Evolutionary conservation across 2,888 invertebrate genomes (phyloP).

Genomic region (Globia sparganii): DNA sequence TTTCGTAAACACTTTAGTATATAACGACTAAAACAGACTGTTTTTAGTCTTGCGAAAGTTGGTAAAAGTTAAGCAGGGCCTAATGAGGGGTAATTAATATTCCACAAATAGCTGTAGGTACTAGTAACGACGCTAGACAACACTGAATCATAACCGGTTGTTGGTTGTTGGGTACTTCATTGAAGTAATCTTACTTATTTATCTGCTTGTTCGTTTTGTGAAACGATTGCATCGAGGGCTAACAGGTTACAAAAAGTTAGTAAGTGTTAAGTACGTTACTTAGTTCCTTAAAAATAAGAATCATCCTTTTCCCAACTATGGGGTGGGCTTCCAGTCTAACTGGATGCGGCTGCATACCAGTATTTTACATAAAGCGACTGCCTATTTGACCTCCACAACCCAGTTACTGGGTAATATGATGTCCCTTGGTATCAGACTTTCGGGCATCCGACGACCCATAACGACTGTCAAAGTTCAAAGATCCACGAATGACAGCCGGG

Average conservation of each 20-base stretch:
- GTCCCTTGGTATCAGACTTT: not conserved
- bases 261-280: not conserved
- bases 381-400: not conserved
- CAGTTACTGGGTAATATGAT: not conserved
- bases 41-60: slow-evolving; percentile 47
- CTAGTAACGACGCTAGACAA: slow-evolving; percentile 27
- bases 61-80: slow-evolving; percentile 52
- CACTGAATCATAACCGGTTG: slow-evolving; percentile 34
- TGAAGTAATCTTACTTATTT: slow-evolving; percentile 41
- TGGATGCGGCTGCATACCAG: not conserved
- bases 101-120: slow-evolving; percentile 43
- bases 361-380: not conserved
- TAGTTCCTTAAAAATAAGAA: not conserved
- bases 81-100: slow-evolving; percentile 53
- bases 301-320: not conserved
- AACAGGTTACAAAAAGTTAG: not conserved
- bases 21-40: slow-evolving; percentile 12
- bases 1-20: slow-evolving; percentile 20
- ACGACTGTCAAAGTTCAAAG: not conserved
- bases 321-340: not conserved
- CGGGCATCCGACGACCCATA: not conserved
- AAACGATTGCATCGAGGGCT: not conserved
- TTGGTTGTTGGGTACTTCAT: slow-evolving; percentile 33
- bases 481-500: not conserved
- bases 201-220: slow-evolving; percentile 27